Conservation (phyloP, 2,797 vertebrate species). For the Zenarchopterus dispar region DNA sequence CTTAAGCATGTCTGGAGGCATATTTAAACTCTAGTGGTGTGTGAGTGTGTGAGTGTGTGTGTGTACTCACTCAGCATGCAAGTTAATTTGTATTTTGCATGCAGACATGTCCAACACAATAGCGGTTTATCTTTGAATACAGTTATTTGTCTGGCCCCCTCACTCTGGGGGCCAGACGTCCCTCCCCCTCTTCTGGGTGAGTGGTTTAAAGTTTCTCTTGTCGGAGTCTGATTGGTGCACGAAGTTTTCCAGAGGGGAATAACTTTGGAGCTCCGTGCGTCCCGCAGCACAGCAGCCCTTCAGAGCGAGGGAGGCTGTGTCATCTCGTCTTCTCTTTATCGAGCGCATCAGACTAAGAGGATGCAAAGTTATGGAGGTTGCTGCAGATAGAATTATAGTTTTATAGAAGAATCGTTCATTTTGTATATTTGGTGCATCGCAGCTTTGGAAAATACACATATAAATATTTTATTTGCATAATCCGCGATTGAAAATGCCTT, state of each 20-base stretch:
- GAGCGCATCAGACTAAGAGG: constrained; percentile 33
- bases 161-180: constrained; percentile 45
- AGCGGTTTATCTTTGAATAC: constrained; percentile 38
- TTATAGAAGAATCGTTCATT: constrained; percentile 35
- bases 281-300: constrained; percentile 25
- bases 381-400: constrained; percentile 9
- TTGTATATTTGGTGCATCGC: constrained; percentile 4
- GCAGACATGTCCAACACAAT: constrained; percentile 51
- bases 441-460: constrained; percentile 25
- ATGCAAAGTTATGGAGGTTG: constrained; percentile 60
- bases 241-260: constrained; percentile 64
- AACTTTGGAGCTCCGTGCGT: constrained; percentile 51
- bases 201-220: constrained; percentile 81
- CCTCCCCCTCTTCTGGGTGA: constrained; percentile 59
- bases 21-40: background rate
- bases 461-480: constrained; percentile 18
- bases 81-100: constrained; percentile 20
- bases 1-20: background rate
- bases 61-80: background rate
- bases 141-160: constrained; percentile 24
- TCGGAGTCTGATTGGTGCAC: constrained; percentile 70
- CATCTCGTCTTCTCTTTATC: constrained; percentile 34
- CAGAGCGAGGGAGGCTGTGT: background rate
- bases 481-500: constrained; percentile 47
- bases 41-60: background rate